phyloP scores from a whole-genome alignment of 2,797 vertebrate genomes.

The Loris lydekkerianus region DNA sequence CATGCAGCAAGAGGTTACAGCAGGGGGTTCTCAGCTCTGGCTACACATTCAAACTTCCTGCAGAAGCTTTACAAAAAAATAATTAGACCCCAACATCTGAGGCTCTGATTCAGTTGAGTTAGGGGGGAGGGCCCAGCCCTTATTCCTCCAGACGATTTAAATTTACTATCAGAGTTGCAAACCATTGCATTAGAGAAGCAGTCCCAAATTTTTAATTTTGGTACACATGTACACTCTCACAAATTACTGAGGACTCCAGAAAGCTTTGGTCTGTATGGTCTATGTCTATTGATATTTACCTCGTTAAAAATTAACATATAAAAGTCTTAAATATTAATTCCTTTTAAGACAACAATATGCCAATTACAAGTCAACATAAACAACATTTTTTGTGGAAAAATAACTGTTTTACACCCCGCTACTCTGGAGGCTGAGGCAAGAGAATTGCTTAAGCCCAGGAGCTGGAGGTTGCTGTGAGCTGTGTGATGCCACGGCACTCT shows the following conservation, averaged over 20 bases:
- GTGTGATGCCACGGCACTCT: too few species aligned
- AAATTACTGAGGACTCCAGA: background rate
- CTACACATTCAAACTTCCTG: background rate
- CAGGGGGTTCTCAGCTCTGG: background rate
- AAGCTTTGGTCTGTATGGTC: background rate
- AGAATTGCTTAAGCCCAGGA: too few species aligned
- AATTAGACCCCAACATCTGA: background rate
- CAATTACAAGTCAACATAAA: conserved; percentile 5
- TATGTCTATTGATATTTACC: background rate
- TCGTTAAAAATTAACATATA: background rate
- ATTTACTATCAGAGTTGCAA: conserved; percentile 38
- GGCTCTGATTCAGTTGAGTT: background rate
- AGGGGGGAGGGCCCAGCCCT: background rate
- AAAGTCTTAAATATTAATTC: background rate
- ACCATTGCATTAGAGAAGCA: background rate
- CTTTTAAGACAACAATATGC: conserved; percentile 42
- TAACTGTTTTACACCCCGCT: background rate
- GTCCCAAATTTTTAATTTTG: background rate
- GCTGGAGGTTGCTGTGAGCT: too few species aligned
- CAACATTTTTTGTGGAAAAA: conserved; percentile 19
- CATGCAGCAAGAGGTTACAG: background rate
- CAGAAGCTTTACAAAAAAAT: background rate
- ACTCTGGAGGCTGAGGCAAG: too few species aligned
- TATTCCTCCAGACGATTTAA: background rate
- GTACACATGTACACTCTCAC: background rate